Conservation (phyloP, 1,140 invertebrate genomes). For the Drosophila guanche region DNA sequence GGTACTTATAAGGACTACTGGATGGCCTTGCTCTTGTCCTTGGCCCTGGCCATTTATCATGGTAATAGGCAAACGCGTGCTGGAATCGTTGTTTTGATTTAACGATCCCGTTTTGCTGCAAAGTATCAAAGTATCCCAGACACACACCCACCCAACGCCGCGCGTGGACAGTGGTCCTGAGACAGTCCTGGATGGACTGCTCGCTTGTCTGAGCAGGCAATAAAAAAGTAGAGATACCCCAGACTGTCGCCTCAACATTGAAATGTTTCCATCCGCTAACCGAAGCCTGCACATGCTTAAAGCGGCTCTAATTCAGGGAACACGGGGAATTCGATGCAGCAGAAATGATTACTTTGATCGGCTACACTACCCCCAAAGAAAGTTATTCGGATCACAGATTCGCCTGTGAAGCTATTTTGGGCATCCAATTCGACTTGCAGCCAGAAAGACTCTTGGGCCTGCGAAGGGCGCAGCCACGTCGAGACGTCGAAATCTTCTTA, state of each 20-base stretch:
- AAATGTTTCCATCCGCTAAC: constrained; percentile 17
- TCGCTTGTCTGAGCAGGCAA: constrained; percentile 22
- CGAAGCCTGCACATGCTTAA: constrained; percentile 12
- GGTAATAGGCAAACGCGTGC: constrained; percentile 65
- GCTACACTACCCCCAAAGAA: too few relatives aligned
- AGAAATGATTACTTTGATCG: too few relatives aligned
- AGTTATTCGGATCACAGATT: too few relatives aligned
- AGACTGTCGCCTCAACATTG: constrained; percentile 11
- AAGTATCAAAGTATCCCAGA: constrained; percentile 62
- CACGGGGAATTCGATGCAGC: too few relatives aligned
- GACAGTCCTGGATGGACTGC: not conserved
- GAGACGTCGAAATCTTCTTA: constrained; percentile 46
- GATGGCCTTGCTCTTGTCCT: constrained; percentile 14
- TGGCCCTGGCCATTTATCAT: constrained; percentile 67
- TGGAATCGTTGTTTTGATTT: constrained; percentile 69
- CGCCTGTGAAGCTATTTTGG: too few relatives aligned
- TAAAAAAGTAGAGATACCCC: constrained; percentile 30
- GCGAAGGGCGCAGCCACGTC: constrained; percentile 1
- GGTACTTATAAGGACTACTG: too few relatives aligned
- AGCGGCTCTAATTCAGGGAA: too few relatives aligned
- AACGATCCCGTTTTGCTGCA: constrained; percentile 70
- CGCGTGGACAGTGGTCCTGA: constrained; percentile 4
- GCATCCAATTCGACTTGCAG: too few relatives aligned
- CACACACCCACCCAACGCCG: constrained; percentile 19
- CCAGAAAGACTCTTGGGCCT: too few relatives aligned